Evolutionary conservation across 2,113 vertebrate species (phyloP), one percentile per base, ranked within the genome.

Genomic region (Chelonoidis abingdonii): DNA sequence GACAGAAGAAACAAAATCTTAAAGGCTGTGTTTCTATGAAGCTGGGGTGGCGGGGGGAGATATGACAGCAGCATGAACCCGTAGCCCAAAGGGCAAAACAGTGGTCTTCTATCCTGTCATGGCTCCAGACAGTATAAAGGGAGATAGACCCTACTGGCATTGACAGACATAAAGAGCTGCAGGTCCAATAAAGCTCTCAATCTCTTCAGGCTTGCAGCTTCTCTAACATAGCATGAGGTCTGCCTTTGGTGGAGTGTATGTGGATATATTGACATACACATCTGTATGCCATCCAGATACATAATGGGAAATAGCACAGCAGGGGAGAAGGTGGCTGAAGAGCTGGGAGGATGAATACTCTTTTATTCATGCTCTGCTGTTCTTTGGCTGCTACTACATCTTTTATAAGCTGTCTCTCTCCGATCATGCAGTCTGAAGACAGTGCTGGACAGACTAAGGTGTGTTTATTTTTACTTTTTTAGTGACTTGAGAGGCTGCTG

Each of bases 1-100:
- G 98, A 99, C 99, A 0, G 99, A 99, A 97, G 99, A 99, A 97
- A 98, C 99, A 97, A 99, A 99, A 98, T 99, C 98, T 57, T 98
- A 98, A 96, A 97, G 93, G 91, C 94, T 76, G 86, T 89, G 83
- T 94, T 91, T 80, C 91, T 10, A 0, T 49, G 90, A 86, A 93
- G 87, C 13, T 12, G 72, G 38, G 86, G 95, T 94, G 79, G 83
- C 13, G 50, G 95, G 1, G 84, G 85, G 86, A 2, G 62, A 83
- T 92, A 65, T 80, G 59, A 90, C 95, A 96, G 95, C 96, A 83
- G 95, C 38, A 10, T 91, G 87, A 87, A 13, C 92, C 91, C 78
- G 80, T 75, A 92, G 94, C 94, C 94, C 69, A 1, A 38, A 89
- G 97, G 95, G 81, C 0, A 24, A 87, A 88, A 16, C 81, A 31